These are phyloP conservation scores for Brachylomia viminalis DNA, from an alignment of 2,888 invertebrate species.

Conservation along the genomic window DNA sequence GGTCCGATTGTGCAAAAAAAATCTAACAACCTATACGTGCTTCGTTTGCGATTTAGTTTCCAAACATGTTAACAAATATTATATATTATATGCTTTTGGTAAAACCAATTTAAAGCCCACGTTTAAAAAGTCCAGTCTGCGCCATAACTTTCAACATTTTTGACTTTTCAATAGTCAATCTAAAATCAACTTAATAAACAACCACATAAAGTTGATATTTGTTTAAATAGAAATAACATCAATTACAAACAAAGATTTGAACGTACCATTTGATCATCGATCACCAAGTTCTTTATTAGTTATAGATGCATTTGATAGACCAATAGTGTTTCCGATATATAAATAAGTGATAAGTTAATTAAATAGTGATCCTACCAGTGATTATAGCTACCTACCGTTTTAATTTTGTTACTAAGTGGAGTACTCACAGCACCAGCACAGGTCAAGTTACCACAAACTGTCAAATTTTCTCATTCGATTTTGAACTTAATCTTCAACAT, in stretches of 20 bases:
- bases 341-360: background rate
- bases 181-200: background rate
- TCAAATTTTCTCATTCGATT: too few species aligned
- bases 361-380: background rate
- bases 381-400: background rate
- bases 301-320: too few species aligned
- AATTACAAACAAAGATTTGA: background rate
- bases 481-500: too few species aligned
- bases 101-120: too few species aligned
- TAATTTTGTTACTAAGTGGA: slow-evolving; percentile 7
- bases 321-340: background rate
- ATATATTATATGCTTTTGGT: too few species aligned
- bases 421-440: too few species aligned
- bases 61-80: too few species aligned
- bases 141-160: background rate
- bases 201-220: background rate
- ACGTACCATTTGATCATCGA: background rate
- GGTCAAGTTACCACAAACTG: too few species aligned
- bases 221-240: background rate
- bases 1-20: background rate
- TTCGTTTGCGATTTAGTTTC: too few species aligned
- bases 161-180: background rate
- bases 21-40: background rate
- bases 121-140: background rate
- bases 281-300: too few species aligned